Conservation (phyloP, 2,113 vertebrate species). For the Protobothrops mucrosquamatus region DNA sequence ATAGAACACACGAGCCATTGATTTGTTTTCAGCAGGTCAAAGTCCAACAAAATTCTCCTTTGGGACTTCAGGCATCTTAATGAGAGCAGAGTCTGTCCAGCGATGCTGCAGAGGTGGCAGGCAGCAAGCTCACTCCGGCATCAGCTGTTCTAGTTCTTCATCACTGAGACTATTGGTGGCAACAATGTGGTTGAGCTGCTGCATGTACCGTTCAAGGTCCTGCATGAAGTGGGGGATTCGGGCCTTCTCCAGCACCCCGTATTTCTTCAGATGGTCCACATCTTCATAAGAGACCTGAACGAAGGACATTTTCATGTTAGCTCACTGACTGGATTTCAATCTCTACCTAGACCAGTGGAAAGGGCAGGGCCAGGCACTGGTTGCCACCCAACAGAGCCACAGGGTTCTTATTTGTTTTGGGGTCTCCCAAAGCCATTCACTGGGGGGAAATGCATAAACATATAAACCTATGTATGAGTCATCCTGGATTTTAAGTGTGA, state of each 20-base stretch:
- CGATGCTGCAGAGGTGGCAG: background rate
- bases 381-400: background rate
- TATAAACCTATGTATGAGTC: background rate
- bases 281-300: constrained; percentile 91
- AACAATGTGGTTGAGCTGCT: constrained; percentile 89
- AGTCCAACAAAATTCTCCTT: background rate
- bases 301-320: fast-evolving
- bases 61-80: background rate
- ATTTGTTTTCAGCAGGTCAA: background rate
- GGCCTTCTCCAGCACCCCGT: constrained; percentile 75
- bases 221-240: constrained; percentile 95
- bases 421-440: background rate
- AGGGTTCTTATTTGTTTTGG: background rate
- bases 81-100: too few species aligned
- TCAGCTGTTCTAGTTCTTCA: constrained; percentile 75
- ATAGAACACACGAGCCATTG: background rate
- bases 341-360: background rate
- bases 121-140: constrained; percentile 73
- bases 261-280: constrained; percentile 79
- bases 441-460: background rate
- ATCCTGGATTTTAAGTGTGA: background rate
- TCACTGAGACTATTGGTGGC: constrained; percentile 85
- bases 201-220: constrained; percentile 83
- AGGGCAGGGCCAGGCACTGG: background rate
- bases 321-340: background rate